Conservation (phyloP, 2,797 vertebrate species). For the Siniperca undulata region DNA sequence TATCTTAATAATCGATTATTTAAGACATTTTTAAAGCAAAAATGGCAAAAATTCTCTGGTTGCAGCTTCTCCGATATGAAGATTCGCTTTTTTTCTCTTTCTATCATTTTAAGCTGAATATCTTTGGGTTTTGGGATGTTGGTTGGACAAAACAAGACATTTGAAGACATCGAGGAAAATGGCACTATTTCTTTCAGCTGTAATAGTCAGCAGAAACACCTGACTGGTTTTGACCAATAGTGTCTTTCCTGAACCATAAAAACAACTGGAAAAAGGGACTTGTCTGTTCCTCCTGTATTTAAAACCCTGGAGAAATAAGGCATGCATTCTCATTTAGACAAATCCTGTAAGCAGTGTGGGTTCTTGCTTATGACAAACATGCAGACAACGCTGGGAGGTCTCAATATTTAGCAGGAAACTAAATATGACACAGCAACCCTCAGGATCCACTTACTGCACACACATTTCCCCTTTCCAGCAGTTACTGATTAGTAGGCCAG, state of each 20-base stretch:
- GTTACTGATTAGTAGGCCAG: slow-evolving; percentile 2
- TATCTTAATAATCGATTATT: not conserved
- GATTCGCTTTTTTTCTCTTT: not conserved
- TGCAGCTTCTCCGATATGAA: not conserved
- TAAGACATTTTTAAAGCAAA: not conserved
- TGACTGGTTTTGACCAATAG: not conserved
- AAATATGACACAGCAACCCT: slow-evolving; percentile 26
- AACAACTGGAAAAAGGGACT: not conserved
- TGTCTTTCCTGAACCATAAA: not conserved
- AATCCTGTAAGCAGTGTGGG: slow-evolving; percentile 7
- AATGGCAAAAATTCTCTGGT: not conserved
- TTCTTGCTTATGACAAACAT: slow-evolving; percentile 15
- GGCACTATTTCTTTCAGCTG: not conserved
- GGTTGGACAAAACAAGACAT: not conserved
- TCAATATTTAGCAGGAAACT: slow-evolving; percentile 20
- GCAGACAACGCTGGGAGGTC: not conserved
- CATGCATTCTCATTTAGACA: slow-evolving; percentile 1
- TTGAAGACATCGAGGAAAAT: not conserved
- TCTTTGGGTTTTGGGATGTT: not conserved
- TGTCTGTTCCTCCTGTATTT: not conserved
- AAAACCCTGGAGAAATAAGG: not conserved
- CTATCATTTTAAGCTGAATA: not conserved
- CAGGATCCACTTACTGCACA: slow-evolving; percentile 2
- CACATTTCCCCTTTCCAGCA: not conserved
- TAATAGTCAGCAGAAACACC: not conserved